Base-by-base conservation (phyloP, 2,888 invertebrate species). In the Stomorhina lunata region DNA sequence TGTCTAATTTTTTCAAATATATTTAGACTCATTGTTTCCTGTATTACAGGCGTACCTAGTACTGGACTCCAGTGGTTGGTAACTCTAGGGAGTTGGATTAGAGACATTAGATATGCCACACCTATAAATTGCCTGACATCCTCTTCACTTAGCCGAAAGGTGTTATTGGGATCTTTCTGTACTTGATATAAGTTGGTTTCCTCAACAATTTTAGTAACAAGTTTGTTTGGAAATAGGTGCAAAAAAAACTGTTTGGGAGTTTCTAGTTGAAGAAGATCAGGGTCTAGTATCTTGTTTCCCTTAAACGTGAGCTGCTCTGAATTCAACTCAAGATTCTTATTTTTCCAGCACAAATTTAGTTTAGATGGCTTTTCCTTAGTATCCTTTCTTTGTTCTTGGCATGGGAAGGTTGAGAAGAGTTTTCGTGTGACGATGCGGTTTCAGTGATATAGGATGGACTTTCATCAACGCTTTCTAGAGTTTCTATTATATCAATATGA, bases 1-100 rank as follows among this genome's bases (percentile, higher is more conserved):
- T 84, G 78, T 37, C 72, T 66, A 55, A 75, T 71, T 45, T 80
- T 69, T 76, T 79, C 37, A 50, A 75, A 82, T 63, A 68, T 72
- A 25, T 77, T 63, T 32, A 29, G 20, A 2, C 45, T 9, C n/a
- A 66, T 61, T 3, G 50, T 76, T 32, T 83, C 20, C 57, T 80
- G 71, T 20, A 81, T 76, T 27, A 81, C 34, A 48, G 65, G 55
- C 50, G 66, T 84, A 17, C 65, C 81, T 50, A 81, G 72, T 4
- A 66, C 37, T 6, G 63, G 45, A 69, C 57, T 73, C 61, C 63
- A 83, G 59, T 73, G 69, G 45, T 77, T 80, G 43, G 72, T 75
- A 17, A 79, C 79, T 69, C 68, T 66, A 9, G 68, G 68, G 53
- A 78, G 59, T 50, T 50, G 50, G 4, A 50, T 50, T 25, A 25